Conservation (phyloP, 2,113 vertebrate genomes). For the Nothocercus nigrocapillus region DNA sequence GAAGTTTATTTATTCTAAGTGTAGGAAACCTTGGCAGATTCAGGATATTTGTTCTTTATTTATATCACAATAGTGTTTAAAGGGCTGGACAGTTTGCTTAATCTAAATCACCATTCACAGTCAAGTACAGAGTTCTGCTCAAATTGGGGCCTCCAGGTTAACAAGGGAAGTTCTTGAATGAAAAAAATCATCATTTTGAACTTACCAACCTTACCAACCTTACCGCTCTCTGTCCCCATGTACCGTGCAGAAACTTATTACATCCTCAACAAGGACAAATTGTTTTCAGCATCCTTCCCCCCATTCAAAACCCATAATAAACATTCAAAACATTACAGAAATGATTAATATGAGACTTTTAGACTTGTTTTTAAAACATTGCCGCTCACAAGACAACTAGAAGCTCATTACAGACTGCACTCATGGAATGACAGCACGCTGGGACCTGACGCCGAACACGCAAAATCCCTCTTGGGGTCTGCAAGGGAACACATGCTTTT, state of each 20-base stretch:
- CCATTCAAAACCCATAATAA: neutral
- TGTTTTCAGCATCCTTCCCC: neutral
- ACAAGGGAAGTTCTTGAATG: neutral
- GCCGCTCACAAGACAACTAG: neutral
- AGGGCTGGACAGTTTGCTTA: neutral
- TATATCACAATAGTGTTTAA: neutral
- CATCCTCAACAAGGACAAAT: neutral
- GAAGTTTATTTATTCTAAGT: no score
- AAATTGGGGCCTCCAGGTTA: neutral
- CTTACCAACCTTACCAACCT: neutral
- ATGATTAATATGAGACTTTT: accelerated
- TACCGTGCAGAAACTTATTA: neutral
- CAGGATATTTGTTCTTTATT: neutral
- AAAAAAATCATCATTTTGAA: neutral
- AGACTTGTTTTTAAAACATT: neutral
- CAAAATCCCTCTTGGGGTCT: neutral
- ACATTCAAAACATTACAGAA: neutral
- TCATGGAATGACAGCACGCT: no score
- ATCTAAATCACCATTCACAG: neutral
- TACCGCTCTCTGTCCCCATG: no score
- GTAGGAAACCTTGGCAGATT: neutral
- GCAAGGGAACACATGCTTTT: neutral
- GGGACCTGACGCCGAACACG: neutral
- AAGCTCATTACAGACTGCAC: neutral
- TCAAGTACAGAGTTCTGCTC: neutral